These are phyloP conservation scores for Felis chaus DNA, from an alignment of 2,113 vertebrate genomes.

Conservation along the genomic window DNA sequence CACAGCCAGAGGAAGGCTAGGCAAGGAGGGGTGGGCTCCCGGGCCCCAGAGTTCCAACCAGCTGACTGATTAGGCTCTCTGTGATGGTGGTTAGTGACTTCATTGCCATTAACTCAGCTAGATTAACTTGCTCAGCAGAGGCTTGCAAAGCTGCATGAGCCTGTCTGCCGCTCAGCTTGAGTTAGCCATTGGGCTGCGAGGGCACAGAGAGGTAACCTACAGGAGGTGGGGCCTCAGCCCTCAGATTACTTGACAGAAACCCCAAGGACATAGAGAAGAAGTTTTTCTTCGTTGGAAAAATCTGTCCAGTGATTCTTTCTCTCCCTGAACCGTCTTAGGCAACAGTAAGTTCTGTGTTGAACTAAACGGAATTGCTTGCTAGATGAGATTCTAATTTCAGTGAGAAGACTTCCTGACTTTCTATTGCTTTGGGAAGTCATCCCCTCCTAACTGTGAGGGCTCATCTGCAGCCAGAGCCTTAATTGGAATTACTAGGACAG, in stretches of 20 bases:
- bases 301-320: not conserved
- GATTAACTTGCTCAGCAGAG: constrained; percentile 9
- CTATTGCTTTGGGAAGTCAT: not conserved
- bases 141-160: not conserved
- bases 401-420: not conserved
- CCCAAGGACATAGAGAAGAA: not conserved
- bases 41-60: accelerated
- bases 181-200: not conserved
- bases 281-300: not conserved
- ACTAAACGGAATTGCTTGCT: not conserved
- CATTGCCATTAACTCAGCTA: not conserved
- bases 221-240: not conserved
- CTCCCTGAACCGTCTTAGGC: not conserved
- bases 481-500: not conserved
- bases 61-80: not conserved
- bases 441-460: too few relatives aligned
- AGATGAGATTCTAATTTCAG: not conserved
- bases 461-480: not conserved
- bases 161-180: not conserved
- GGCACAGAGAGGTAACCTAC: not conserved
- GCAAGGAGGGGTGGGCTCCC: not conserved
- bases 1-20: not conserved
- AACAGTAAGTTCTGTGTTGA: not conserved
- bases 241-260: not conserved
- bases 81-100: not conserved